These are phyloP conservation scores for Stomorhina lunata DNA, from an alignment of 2,888 invertebrate genomes.

Conservation along the genomic window DNA sequence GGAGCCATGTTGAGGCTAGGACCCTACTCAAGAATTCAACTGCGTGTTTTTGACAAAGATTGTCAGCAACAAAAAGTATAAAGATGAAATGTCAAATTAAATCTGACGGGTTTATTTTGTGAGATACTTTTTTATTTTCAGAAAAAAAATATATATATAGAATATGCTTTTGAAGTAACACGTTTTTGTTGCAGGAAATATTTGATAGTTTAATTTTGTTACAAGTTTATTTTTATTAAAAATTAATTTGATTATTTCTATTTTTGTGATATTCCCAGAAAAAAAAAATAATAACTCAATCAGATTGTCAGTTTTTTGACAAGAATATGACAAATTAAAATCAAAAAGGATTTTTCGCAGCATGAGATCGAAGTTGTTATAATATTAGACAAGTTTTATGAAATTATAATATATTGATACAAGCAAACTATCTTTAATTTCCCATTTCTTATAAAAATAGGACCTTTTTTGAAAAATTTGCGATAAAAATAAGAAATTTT, in stretches of 20 bases:
- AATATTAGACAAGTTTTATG: too few relatives aligned
- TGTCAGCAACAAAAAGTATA: neutral
- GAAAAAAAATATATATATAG: neutral
- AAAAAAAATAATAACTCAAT: conserved; percentile 17
- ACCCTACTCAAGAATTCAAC: conserved; percentile 24
- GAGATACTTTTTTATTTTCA: neutral
- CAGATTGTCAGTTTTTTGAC: conserved; percentile 47
- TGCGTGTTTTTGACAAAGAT: conserved; percentile 16
- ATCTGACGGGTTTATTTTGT: conserved; percentile 53
- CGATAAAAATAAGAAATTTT: too few relatives aligned
- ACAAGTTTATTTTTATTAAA: neutral
- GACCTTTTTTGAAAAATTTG: too few relatives aligned
- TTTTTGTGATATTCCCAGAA: neutral
- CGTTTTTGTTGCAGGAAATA: neutral
- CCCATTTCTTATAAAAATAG: too few relatives aligned
- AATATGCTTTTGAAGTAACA: neutral
- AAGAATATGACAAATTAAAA: too few relatives aligned
- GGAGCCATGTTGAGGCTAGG: neutral
- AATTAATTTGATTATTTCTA: neutral
- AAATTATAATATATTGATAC: too few relatives aligned
- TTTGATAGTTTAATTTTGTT: neutral
- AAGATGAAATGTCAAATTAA: conserved; percentile 56
- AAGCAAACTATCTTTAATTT: too few relatives aligned
- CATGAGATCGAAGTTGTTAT: too few relatives aligned
- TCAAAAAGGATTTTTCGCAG: too few relatives aligned